These are phyloP conservation scores for Falco cherrug DNA, from an alignment of 2,797 vertebrate species.

Conservation along the genomic window DNA sequence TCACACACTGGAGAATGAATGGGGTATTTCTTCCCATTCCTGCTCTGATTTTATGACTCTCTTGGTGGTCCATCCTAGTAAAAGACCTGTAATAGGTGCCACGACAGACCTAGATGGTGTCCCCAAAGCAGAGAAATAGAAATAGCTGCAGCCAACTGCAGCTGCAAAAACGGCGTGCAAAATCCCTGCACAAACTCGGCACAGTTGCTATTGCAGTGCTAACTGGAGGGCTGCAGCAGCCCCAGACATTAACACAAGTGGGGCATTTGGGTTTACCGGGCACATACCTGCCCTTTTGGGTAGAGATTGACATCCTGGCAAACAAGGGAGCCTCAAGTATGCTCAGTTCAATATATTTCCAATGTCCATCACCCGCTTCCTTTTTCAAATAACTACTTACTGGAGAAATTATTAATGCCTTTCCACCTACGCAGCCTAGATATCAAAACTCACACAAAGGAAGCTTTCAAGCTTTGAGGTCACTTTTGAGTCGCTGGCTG, in stretches of 20 bases:
- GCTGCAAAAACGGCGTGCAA: not conserved
- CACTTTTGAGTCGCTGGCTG: not conserved
- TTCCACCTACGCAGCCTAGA: not conserved
- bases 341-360: not conserved
- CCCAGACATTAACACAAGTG: not conserved
- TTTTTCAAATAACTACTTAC: slow-evolving; percentile 7
- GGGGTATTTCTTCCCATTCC: not conserved
- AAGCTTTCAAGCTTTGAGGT: slow-evolving; percentile 18
- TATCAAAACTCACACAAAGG: not conserved
- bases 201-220: accelerated
- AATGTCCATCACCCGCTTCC: not conserved
- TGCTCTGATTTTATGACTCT: not conserved
- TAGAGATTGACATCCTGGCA: not conserved
- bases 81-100: not conserved
- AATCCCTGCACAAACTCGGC: not conserved
- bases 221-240: not conserved
- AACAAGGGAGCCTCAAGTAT: not conserved
- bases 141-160: not conserved
- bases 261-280: not conserved
- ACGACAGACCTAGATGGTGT: not conserved
- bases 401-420: slow-evolving; percentile 6
- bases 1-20: not conserved
- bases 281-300: not conserved
- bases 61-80: not conserved
- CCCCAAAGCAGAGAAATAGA: not conserved